Conservation (phyloP, 2,113 vertebrate genomes). For the Rhinogobius similis region DNA sequence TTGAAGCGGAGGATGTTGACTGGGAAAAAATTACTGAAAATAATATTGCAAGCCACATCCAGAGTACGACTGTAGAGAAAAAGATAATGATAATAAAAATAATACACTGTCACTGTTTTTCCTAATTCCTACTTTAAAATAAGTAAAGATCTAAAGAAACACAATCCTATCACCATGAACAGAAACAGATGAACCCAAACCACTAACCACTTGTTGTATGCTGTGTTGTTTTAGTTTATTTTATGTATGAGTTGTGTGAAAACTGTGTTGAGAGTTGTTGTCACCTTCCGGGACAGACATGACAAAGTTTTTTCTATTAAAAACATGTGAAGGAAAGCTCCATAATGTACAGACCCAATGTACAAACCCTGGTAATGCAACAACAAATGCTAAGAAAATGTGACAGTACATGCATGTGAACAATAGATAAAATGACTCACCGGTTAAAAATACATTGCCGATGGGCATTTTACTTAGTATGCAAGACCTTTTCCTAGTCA, state of each 20-base stretch:
- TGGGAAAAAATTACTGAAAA: slow-evolving; percentile 79
- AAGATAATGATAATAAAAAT: not conserved
- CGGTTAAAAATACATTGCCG: slow-evolving; percentile 32
- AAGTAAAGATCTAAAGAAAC: no score
- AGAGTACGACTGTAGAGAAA: slow-evolving; percentile 81
- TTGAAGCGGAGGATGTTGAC: slow-evolving; percentile 70
- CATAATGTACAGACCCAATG: not conserved
- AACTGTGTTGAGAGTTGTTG: not conserved
- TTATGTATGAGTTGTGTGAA: not conserved
- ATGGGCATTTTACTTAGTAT: slow-evolving; percentile 31
- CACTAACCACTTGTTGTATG: no score
- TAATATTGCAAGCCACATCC: slow-evolving; percentile 76
- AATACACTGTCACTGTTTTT: no score
- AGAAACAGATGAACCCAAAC: no score
- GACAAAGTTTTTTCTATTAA: not conserved
- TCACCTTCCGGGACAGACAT: not conserved
- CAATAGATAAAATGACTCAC: slow-evolving; percentile 49
- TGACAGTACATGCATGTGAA: not conserved
- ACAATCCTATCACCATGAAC: no score
- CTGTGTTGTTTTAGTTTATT: not conserved
- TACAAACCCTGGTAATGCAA: not conserved
- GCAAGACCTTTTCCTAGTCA: slow-evolving; percentile 6
- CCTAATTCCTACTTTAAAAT: no score
- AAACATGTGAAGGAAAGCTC: not conserved
- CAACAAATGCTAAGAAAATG: not conserved